Percentiles rank a stretch among this genome's conserved stretches.
phyloP scores from a whole-genome alignment of 2,797 vertebrate genomes.

The Buceros bicornis region DNA sequence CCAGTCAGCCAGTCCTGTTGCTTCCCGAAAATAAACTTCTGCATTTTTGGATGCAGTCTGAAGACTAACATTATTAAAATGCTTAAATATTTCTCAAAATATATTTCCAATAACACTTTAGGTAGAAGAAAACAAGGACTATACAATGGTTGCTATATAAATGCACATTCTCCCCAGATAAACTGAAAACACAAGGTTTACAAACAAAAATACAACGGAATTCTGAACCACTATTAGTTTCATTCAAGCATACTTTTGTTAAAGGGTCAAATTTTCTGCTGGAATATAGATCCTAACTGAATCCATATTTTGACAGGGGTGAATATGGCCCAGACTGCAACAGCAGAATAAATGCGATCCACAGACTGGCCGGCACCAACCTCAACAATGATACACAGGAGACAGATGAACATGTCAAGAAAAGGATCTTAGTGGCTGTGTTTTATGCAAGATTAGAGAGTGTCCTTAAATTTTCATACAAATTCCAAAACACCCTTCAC shows the following conservation, averaged over 20 bases:
- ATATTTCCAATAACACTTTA: not conserved
- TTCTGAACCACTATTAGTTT: not conserved
- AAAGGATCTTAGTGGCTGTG: not conserved
- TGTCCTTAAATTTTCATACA: not conserved
- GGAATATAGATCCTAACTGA: not conserved
- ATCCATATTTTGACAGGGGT: slow-evolving; percentile 9
- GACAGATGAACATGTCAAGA: not conserved
- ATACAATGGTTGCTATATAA: not conserved
- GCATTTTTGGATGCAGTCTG: not conserved
- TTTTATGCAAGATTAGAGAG: not conserved
- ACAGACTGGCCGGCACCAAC: slow-evolving; percentile 10
- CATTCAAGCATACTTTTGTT: not conserved
- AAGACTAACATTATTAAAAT: not conserved
- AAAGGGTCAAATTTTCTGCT: not conserved
- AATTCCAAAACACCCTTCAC: not conserved
- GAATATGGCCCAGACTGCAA: not conserved
- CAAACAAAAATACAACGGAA: not conserved
- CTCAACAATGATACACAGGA: not conserved
- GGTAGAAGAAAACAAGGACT: not conserved
- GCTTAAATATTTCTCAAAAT: not conserved
- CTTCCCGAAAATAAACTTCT: not conserved
- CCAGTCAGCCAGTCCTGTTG: not conserved
- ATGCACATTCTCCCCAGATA: not conserved
- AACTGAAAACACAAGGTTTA: not conserved
- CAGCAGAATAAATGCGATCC: not conserved